Percentiles rank a stretch among this genome's conserved stretches.
Conservation (phyloP, 2,113 vertebrate genomes). For the Alouatta palliata region DNA sequence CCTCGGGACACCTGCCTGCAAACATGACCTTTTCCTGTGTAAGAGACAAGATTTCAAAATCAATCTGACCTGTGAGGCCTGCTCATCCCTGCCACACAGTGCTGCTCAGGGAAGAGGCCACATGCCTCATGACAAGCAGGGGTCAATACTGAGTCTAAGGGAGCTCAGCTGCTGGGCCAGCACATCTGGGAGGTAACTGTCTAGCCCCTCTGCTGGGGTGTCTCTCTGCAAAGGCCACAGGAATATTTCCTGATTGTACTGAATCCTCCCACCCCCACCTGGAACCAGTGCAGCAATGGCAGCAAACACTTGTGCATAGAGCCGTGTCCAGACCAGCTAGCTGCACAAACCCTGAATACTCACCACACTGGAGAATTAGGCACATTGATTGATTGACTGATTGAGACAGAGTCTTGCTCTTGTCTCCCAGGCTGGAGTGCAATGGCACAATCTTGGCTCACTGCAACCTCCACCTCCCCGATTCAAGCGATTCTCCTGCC, state of each 20-base stretch:
- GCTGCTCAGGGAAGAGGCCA: constrained; percentile 16
- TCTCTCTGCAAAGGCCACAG: neutral
- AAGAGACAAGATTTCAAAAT: constrained; percentile 79
- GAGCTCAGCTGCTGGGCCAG: neutral
- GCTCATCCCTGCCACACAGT: neutral
- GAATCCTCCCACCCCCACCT: neutral
- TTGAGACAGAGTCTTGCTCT: no score
- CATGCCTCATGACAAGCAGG: neutral
- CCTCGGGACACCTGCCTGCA: constrained; percentile 65
- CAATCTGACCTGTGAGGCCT: constrained; percentile 46
- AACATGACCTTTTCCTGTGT: constrained; percentile 75
- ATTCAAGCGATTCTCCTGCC: no score
- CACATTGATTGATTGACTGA: accelerated
- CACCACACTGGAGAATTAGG: no score
- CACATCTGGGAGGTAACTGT: neutral
- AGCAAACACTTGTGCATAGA: accelerated
- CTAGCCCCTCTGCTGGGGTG: accelerated
- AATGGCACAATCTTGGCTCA: no score
- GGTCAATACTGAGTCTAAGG: neutral
- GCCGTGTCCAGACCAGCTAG: accelerated
- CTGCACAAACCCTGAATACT: neutral
- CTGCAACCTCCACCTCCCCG: no score
- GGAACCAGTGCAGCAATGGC: accelerated
- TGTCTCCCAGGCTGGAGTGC: no score
- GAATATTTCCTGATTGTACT: accelerated